Base-by-base conservation (phyloP, 2,888 invertebrate genomes). In the Synanthedon tipuliformis region DNA sequence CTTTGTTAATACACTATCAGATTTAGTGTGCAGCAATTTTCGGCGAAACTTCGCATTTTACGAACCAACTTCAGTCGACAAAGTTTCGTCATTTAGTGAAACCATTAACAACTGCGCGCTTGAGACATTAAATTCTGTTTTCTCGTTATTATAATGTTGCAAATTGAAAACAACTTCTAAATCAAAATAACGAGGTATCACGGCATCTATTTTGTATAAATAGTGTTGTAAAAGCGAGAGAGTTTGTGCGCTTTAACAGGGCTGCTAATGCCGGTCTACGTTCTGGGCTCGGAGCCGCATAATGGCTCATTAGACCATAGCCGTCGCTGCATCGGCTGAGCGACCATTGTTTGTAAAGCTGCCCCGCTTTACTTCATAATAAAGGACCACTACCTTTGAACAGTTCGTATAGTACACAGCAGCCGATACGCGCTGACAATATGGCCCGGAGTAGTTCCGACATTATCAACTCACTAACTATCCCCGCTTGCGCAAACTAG, bases 281-380 rank as follows among this genome's bases (percentile, higher is more conserved):
- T 68, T 66, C 65, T 65, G 13, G 12, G 63, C 60, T 65, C 75
- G 69, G 69, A 62, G 61, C 63, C 67, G 68, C 68, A 80, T 81
- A 82, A 84, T 82, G 71, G 76, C 79, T 84, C 83, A 82, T 84
- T 83, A 84, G 76, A 66, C 78, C 80, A 75, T 77, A 78, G 73
- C 67, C 67, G 78, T 64, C 66, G 64, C 61, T 69, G 68, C 69
- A 68, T 67, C 72, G 68, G 66, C 68, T 66, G 59, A 60, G 63
- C 70, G 62, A 59, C 75, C 73, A 82, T 84, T 84, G 82, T 81
- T 81, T 80, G 78, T 72, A 70, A 69, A 75, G 68, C 67, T 71
- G 67, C 68, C 66, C 61, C 61, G 61, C 66, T 69, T 73, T 73
- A 68, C 70, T 76, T 81, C 78, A 78, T 82, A 79, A 77, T 76